Conservation (phyloP, 2,888 invertebrate genomes). For the Hesperia comma region DNA sequence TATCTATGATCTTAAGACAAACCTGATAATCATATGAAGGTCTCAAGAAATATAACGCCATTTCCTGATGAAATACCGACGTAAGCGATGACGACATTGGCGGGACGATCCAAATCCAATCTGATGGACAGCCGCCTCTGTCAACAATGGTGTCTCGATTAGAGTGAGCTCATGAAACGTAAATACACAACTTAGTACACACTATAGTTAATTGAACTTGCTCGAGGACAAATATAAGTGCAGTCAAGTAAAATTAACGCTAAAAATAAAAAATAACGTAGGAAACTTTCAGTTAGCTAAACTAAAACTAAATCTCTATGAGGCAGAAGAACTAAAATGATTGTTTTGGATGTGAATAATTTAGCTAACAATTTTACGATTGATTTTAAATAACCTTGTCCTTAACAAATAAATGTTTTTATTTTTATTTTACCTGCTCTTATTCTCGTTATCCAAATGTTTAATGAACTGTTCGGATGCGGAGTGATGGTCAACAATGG, state of each 20-base stretch:
- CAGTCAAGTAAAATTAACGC: too few relatives aligned
- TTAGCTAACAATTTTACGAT: too few relatives aligned
- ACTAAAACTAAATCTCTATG: too few relatives aligned
- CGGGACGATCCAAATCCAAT: slow-evolving; percentile 93
- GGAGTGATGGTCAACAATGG: slow-evolving; percentile 97
- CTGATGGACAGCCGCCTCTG: slow-evolving; percentile 91
- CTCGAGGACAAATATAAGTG: background rate
- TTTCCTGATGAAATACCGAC: slow-evolving; percentile 92
- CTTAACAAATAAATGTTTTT: too few relatives aligned
- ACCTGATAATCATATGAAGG: slow-evolving; percentile 97
- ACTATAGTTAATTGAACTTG: slow-evolving; percentile 1
- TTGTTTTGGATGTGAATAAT: too few relatives aligned
- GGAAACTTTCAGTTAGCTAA: too few relatives aligned
- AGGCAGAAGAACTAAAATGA: too few relatives aligned
- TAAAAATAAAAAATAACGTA: too few relatives aligned
- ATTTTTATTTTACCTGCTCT: slow-evolving; percentile 81
- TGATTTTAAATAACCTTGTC: too few relatives aligned
- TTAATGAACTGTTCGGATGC: slow-evolving; percentile 98
- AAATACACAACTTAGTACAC: slow-evolving; percentile 1
- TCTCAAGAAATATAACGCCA: slow-evolving; percentile 93
- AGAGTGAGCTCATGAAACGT: slow-evolving; percentile 16
- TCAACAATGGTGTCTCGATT: slow-evolving; percentile 18
- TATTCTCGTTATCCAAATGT: slow-evolving; percentile 94
- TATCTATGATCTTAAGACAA: slow-evolving; percentile 46
- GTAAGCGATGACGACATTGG: slow-evolving; percentile 90